Evolutionary conservation across 2,113 vertebrate genomes (phyloP).

Genomic region (Antechinus stuartii): DNA sequence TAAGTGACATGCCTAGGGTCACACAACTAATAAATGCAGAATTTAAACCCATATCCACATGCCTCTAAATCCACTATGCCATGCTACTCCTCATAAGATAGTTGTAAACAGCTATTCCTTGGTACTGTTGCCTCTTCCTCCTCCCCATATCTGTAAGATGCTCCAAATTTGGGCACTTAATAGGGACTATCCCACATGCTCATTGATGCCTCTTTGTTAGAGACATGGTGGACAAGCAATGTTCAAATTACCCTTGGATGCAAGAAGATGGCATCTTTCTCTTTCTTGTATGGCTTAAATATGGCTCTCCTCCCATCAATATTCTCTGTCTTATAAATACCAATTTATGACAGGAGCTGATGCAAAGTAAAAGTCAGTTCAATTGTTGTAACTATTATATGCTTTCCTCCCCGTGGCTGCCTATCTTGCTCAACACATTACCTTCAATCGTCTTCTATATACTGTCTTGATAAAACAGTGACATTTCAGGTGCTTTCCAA

Average conservation of each 20-base stretch:
- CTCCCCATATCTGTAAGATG: not conserved
- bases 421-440: constrained; percentile 38
- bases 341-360: not conserved
- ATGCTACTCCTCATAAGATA: not conserved
- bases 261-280: not conserved
- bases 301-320: constrained; percentile 9
- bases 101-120: not conserved
- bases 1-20: not conserved
- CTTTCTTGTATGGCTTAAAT: constrained; percentile 14
- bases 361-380: constrained; percentile 21
- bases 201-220: not conserved
- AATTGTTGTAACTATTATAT: constrained; percentile 5
- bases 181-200: not conserved
- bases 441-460: constrained; percentile 24
- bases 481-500: constrained; percentile 51
- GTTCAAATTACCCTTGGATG: not conserved
- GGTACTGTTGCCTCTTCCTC: not conserved
- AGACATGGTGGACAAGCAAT: not conserved
- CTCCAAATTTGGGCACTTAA: not conserved
- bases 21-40: not conserved
- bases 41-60: not conserved
- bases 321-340: constrained; percentile 29
- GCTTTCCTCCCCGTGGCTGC: constrained; percentile 9
- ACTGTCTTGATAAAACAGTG: constrained; percentile 47
- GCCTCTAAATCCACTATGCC: not conserved